phyloP scores from a whole-genome alignment of 2,113 vertebrate genomes.

The Anguilla japonica region DNA sequence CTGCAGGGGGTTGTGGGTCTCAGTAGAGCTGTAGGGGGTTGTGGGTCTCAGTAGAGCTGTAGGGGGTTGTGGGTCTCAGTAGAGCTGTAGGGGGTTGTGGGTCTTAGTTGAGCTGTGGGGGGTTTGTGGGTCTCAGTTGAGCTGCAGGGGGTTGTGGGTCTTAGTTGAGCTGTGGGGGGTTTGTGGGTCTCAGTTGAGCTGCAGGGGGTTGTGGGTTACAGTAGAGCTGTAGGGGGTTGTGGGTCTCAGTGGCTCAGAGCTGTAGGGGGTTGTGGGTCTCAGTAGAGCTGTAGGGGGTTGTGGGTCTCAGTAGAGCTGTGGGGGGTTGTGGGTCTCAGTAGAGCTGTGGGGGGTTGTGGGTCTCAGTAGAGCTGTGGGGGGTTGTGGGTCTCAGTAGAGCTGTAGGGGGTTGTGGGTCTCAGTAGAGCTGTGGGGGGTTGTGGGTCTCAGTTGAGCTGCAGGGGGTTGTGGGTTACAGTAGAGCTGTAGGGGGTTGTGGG shows the following conservation, averaged over 20 bases:
- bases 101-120: not conserved
- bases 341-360: too few species aligned
- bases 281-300: too few species aligned
- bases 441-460: not conserved
- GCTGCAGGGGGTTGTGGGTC: not conserved
- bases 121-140: not conserved
- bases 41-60: not conserved
- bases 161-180: not conserved
- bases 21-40: not conserved
- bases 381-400: not conserved
- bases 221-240: too few species aligned
- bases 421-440: not conserved
- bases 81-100: too few species aligned
- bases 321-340: too few species aligned
- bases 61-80: not conserved
- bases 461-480: too few species aligned
- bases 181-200: not conserved
- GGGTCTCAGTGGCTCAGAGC: too few species aligned
- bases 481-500: too few species aligned
- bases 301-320: too few species aligned
- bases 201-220: not conserved
- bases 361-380: not conserved
- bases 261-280: too few species aligned
- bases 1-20: not conserved
- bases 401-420: not conserved